phyloP scores from a whole-genome alignment of 2,113 vertebrate species.

The Callaeas wilsoni region DNA sequence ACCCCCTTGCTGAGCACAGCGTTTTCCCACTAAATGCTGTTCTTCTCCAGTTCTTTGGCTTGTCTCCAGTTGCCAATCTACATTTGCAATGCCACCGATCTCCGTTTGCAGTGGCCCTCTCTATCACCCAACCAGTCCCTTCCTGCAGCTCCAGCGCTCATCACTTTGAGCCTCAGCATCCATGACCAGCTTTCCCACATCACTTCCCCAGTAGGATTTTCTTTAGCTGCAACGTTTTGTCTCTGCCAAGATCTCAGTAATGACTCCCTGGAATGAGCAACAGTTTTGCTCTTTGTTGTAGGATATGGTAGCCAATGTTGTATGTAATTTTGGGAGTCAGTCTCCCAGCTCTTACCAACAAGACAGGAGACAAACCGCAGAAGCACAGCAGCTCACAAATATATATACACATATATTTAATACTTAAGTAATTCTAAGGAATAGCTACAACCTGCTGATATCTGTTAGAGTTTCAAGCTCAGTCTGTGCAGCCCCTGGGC shows the following conservation, averaged over 20 bases:
- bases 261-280: background rate
- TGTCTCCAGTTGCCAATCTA: background rate
- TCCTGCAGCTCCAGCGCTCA: background rate
- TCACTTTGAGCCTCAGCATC: accelerated
- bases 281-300: background rate
- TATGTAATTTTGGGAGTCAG: background rate
- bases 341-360: background rate
- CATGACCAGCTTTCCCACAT: background rate
- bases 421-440: background rate
- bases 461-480: background rate
- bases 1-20: background rate
- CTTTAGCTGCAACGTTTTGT: background rate
- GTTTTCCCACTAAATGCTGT: background rate
- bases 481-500: background rate
- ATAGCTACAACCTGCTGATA: background rate
- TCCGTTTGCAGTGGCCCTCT: background rate
- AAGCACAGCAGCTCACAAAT: background rate
- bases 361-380: background rate
- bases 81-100: background rate
- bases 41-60: background rate
- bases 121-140: background rate
- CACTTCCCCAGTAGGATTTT: background rate
- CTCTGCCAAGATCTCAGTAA: background rate
- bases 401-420: accelerated
- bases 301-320: background rate